Base-by-base conservation (phyloP, 2,797 vertebrate species). In the Microctenopoma steveboyesi region DNA sequence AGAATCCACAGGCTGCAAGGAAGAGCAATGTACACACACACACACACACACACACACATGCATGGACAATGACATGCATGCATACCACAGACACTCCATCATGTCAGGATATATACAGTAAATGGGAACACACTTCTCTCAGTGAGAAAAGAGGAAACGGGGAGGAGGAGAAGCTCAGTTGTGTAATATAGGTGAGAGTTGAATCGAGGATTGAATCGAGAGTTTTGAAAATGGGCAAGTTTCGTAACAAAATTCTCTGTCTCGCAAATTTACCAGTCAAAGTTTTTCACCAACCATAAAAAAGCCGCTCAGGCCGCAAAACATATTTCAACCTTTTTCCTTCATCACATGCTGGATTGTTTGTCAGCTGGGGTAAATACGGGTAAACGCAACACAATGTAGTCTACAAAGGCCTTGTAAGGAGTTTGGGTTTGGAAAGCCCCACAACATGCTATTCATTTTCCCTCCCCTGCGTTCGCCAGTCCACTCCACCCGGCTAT, bases 401-500 rank as follows among this genome's bases (percentile, higher is more conserved):
- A 67, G 72, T 82, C 65, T 58, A 64, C 54, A 73, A 82, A 85
- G 73, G 52, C 78, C 85, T 86, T 86, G 76, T 86, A 78, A 79
- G 81, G 77, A 84, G 73, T 68, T 42, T 51, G 72, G 78, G 72
- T 86, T 83, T 87, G 90, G 91, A 91, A 93, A 92, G 80, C 88
- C 88, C 91, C 89, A 81, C 60, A 69, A 72, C 82, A 86, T 50
- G 69, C 82, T 80, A 76, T 81, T 89, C 80, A 73, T 85, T 84
- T 83, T 79, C 84, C 76, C 76, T 82, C 67, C 69, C 54, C 48
- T 80, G 50, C 51, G 4, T 74, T 69, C 52, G 61, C 79, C 87
- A 82, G 86, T 80, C 80, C 86, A 82, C 87, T 87, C 88, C 87
- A 83, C 89, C 90, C 85, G 74, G 71, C 89, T 89, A 91, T 90